Percentiles rank a stretch among this genome's conserved stretches.
phyloP scores from a whole-genome alignment of 2,113 vertebrate genomes.

The Elephas maximus region DNA sequence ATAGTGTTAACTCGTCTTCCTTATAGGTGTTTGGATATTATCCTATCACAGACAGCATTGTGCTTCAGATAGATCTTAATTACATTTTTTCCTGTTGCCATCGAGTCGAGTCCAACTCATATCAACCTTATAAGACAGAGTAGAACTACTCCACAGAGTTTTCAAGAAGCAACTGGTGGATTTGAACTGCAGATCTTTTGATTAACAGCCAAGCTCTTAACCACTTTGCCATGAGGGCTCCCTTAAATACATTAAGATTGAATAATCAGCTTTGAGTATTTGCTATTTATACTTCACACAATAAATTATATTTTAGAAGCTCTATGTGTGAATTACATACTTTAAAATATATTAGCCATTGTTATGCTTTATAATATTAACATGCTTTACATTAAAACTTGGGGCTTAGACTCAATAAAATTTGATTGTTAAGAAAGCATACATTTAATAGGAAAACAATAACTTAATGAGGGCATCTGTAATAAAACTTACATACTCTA shows the following conservation, averaged over 20 bases:
- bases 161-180: no score
- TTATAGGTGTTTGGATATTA: no score
- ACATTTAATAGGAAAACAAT: conserved; percentile 28
- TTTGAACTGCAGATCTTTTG: no score
- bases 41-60: no score
- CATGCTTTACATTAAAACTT: not conserved
- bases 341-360: conserved; percentile 10
- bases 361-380: not conserved
- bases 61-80: no score
- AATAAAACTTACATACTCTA: conserved; percentile 30
- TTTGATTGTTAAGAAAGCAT: conserved; percentile 13
- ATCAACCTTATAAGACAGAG: no score
- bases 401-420: not conserved
- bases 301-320: not conserved
- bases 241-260: not conserved
- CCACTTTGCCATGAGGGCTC: no score
- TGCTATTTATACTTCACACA: not conserved
- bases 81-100: no score
- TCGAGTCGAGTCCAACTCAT: no score
- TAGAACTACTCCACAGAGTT: no score
- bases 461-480: not conserved
- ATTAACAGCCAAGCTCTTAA: no score
- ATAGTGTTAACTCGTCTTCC: no score
- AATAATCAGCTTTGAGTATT: not conserved
- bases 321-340: not conserved